Evolutionary conservation across 2,113 vertebrate genomes (phyloP).

Genomic region (Engraulis encrasicolus): DNA sequence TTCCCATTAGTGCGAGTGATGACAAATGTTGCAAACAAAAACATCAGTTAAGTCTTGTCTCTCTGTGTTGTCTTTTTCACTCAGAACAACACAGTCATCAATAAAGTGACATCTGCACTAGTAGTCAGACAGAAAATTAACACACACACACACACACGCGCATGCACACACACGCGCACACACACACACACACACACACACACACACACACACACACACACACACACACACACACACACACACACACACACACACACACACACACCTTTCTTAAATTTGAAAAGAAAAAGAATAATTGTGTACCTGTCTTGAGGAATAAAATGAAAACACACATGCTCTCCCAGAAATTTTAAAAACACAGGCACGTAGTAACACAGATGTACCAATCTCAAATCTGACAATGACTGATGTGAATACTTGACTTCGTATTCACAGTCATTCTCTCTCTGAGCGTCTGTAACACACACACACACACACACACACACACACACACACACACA

Average conservation of each 20-base stretch:
- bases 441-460: too few relatives aligned
- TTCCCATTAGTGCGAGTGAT: background rate
- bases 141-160: slow-evolving; percentile 29
- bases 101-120: background rate
- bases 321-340: too few relatives aligned
- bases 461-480: background rate
- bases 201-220: slow-evolving; percentile 31
- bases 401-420: background rate
- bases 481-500: slow-evolving; percentile 27
- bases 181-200: slow-evolving; percentile 25
- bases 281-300: too few relatives aligned
- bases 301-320: too few relatives aligned
- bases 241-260: too few relatives aligned
- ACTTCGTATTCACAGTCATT: background rate
- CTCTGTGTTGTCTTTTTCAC: background rate
- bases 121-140: background rate
- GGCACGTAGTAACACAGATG: slow-evolving; percentile 18
- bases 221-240: slow-evolving; percentile 23
- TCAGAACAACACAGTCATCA: background rate
- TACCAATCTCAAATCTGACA: background rate
- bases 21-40: slow-evolving; percentile 7
- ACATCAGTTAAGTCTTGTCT: background rate
- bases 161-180: slow-evolving; percentile 24
- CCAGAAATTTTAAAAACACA: too few relatives aligned
- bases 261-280: too few relatives aligned